phyloP scores from a whole-genome alignment of 2,888 invertebrate genomes.

The Resseliella maxima region DNA sequence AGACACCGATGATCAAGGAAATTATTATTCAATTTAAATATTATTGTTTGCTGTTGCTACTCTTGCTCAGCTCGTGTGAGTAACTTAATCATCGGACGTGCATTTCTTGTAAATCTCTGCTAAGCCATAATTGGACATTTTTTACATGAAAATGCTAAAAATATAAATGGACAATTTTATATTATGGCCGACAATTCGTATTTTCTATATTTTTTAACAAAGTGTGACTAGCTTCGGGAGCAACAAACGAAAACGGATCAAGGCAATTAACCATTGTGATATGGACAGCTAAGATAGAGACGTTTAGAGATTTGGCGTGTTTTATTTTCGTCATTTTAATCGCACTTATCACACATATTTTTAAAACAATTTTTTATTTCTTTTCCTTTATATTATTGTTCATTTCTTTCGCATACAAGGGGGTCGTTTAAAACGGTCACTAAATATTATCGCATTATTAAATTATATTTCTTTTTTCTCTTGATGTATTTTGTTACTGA shows the following conservation, averaged over 20 bases:
- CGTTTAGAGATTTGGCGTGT: not conserved
- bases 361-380: not conserved
- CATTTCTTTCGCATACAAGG: not conserved
- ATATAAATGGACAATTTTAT: too few relatives aligned
- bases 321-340: not conserved
- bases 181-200: too few relatives aligned
- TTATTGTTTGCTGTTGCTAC: not conserved
- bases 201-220: too few relatives aligned
- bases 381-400: not conserved
- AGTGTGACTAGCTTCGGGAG: too few relatives aligned
- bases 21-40: too few relatives aligned
- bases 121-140: too few relatives aligned
- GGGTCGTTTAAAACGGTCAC: not conserved
- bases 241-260: not conserved
- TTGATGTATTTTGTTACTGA: not conserved
- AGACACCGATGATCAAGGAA: too few relatives aligned
- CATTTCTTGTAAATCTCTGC: too few relatives aligned
- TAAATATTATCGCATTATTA: not conserved
- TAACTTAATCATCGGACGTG: not conserved
- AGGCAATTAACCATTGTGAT: not conserved
- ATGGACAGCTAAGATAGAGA: not conserved
- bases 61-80: not conserved
- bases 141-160: too few relatives aligned
- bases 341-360: not conserved
- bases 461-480: not conserved